These are phyloP conservation scores for Rhegmatorhina hoffmannsi DNA, from an alignment of 2,113 vertebrate species.

Conservation along the genomic window DNA sequence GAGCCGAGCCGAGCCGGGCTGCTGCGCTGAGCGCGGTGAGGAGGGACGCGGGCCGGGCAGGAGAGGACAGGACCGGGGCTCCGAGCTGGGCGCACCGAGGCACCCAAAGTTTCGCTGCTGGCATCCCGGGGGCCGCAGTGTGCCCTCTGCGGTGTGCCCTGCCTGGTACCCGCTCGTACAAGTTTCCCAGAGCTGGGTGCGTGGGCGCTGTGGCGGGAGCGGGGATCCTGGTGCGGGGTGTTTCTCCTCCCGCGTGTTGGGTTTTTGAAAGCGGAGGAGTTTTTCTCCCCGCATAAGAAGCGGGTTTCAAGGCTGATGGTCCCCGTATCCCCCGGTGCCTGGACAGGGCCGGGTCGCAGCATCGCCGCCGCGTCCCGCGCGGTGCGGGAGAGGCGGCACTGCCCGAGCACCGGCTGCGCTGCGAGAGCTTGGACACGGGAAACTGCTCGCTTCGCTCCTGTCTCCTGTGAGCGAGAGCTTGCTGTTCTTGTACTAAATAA, in stretches of 20 bases:
- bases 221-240: neutral
- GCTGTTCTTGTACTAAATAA: neutral
- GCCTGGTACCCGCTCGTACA: neutral
- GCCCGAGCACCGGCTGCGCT: neutral
- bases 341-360: neutral
- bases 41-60: neutral
- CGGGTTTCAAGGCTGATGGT: neutral
- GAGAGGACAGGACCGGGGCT: fast-evolving
- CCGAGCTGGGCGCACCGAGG: no score
- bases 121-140: neutral
- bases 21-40: neutral
- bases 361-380: neutral
- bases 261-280: neutral
- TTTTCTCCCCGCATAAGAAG: fast-evolving
- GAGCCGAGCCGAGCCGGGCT: no score
- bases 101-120: neutral
- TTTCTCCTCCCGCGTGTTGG: neutral
- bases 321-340: neutral
- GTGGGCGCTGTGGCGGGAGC: neutral
- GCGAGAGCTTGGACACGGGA: fast-evolving
- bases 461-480: neutral
- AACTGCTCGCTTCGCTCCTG: neutral
- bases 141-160: neutral
- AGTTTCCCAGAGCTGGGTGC: neutral
- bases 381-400: neutral